Conservation (phyloP, 2,113 vertebrate species). For the Alligator sinensis region DNA sequence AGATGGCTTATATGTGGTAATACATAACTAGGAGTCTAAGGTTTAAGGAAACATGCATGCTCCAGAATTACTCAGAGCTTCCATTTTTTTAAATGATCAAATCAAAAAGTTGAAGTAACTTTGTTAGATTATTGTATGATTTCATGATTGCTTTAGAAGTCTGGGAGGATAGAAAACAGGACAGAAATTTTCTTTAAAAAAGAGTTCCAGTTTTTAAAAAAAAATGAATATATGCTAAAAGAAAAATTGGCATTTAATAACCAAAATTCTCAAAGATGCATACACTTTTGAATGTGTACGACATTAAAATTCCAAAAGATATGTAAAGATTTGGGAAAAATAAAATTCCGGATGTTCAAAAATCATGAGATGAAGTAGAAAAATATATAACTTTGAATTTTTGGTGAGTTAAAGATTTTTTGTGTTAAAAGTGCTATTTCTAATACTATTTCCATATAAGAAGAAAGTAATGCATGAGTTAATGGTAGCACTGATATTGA, state of each 20-base stretch:
- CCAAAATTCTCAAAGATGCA: not conserved
- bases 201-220: too few species aligned
- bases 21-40: not conserved
- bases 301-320: not conserved
- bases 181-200: too few species aligned
- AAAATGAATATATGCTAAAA: too few species aligned
- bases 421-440: not conserved
- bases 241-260: too few species aligned
- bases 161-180: too few species aligned
- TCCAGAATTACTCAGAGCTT: too few species aligned
- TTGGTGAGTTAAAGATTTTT: not conserved
- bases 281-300: not conserved
- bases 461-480: not conserved
- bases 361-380: not conserved
- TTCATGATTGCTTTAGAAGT: too few species aligned
- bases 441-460: not conserved
- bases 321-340: accelerated
- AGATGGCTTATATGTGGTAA: not conserved
- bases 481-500: not conserved
- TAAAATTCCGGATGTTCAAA: not conserved
- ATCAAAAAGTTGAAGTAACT: too few species aligned
- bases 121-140: too few species aligned
- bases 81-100: too few species aligned
- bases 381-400: not conserved
- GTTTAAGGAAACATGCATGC: not conserved